These are phyloP conservation scores for Eledona agricola DNA, from an alignment of 2,888 invertebrate species.

Conservation along the genomic window DNA sequence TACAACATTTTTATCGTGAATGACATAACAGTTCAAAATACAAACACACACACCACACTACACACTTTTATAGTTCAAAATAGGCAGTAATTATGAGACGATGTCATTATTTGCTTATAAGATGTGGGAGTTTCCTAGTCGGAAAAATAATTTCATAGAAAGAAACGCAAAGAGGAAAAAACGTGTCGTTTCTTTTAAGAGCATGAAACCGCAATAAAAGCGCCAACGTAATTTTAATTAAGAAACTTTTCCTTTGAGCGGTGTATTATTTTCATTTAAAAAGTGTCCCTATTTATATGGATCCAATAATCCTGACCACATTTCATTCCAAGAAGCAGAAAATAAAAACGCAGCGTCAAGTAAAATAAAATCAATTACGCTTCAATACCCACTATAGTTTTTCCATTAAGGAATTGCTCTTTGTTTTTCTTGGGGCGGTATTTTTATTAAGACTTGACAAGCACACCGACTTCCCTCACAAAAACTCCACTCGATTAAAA, in stretches of 20 bases:
- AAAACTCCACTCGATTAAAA: constrained; percentile 26
- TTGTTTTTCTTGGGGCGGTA: constrained; percentile 26
- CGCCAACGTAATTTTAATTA: constrained; percentile 29
- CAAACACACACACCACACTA: no score
- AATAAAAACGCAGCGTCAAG: not conserved
- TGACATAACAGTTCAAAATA: no score
- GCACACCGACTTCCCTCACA: constrained; percentile 21
- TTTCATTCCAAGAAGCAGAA: constrained; percentile 3
- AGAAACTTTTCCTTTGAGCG: constrained; percentile 28
- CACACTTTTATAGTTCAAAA: no score
- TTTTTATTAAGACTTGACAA: constrained; percentile 34
- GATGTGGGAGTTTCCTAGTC: constrained; percentile 7
- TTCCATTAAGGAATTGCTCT: constrained; percentile 34
- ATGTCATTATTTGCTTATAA: no score
- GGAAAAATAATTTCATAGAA: constrained; percentile 22
- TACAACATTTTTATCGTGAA: no score
- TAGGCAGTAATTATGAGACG: no score
- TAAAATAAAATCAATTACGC: constrained; percentile 33
- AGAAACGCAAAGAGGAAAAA: constrained; percentile 20
- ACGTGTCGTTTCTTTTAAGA: constrained; percentile 18
- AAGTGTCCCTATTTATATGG: constrained; percentile 23
- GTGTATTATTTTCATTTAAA: constrained; percentile 25
- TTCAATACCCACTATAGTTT: constrained; percentile 29
- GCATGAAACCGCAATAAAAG: constrained; percentile 26
- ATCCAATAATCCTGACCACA: constrained; percentile 18